A percentile compares a stretch with the other conserved stretches of the same genome.
These are phyloP conservation scores for Neuroterus valhalla DNA, from an alignment of 1,140 invertebrate genomes.

Conservation along the genomic window DNA sequence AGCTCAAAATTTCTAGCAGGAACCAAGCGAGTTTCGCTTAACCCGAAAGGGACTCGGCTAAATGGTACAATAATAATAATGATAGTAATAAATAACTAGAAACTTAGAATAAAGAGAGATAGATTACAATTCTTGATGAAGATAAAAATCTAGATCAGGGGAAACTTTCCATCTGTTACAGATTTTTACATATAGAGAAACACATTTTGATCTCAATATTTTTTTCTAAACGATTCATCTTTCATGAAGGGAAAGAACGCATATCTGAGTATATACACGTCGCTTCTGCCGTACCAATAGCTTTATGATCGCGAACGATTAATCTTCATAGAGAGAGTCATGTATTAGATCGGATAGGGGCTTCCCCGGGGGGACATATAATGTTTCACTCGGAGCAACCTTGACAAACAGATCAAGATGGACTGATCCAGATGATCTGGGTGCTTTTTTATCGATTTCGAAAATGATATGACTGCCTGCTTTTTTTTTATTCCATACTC, in stretches of 20 bases:
- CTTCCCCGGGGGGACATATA: conserved; percentile 63
- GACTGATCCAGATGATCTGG: conserved; percentile 35
- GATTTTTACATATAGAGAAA: conserved; percentile 17
- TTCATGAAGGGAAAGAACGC: conserved; percentile 21
- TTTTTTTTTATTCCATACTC: too few species aligned
- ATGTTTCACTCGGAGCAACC: conserved; percentile 61
- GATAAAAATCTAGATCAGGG: background rate
- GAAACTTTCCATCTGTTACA: background rate
- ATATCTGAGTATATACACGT: conserved; percentile 49
- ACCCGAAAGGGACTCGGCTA: too few species aligned
- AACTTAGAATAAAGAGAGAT: background rate
- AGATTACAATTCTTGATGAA: background rate
- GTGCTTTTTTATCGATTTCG: background rate
- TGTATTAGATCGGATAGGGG: conserved; percentile 65
- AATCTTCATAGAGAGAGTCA: conserved; percentile 66
- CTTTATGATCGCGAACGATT: conserved; percentile 67
- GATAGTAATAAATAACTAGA: too few species aligned
- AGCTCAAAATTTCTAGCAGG: too few species aligned
- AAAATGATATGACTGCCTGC: too few species aligned
- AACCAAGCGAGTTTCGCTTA: too few species aligned
- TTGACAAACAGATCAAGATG: conserved; percentile 49
- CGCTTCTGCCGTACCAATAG: conserved; percentile 58
- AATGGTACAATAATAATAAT: too few species aligned
- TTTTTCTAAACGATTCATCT: conserved; percentile 32
- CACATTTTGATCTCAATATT: background rate